phyloP scores from a whole-genome alignment of 2,888 invertebrate species.

The Strigamia transsilvanica region DNA sequence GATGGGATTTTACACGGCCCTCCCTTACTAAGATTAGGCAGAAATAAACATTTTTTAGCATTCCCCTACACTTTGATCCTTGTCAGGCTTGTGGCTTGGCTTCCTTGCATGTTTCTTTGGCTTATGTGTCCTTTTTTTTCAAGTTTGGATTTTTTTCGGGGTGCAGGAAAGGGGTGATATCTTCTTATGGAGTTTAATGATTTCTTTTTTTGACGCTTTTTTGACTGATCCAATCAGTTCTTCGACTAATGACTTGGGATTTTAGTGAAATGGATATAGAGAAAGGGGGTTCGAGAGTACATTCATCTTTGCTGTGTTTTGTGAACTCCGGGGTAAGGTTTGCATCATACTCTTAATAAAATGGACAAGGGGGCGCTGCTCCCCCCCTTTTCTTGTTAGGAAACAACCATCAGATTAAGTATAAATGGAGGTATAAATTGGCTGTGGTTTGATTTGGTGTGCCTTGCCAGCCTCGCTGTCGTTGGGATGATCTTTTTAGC shows the following conservation, averaged over 20 bases:
- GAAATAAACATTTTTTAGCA: slow-evolving; percentile 54
- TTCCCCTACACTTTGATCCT: slow-evolving; percentile 51
- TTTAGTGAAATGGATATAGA: no score
- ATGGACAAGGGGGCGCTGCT: no score
- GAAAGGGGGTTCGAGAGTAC: no score
- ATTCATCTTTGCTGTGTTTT: no score
- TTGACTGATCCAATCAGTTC: slow-evolving; percentile 13
- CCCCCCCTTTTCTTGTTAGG: no score
- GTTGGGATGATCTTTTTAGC: no score
- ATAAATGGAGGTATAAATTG: no score
- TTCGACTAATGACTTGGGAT: background rate
- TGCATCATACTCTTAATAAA: no score
- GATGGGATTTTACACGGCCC: slow-evolving; percentile 51
- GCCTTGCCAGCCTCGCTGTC: no score
- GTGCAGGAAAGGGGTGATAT: background rate
- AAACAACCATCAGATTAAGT: no score
- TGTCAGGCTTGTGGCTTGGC: slow-evolving; percentile 38
- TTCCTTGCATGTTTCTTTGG: slow-evolving; percentile 3
- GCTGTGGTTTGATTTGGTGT: no score
- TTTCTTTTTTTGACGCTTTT: slow-evolving; percentile 13
- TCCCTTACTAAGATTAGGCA: slow-evolving; percentile 52
- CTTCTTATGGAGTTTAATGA: slow-evolving; percentile 32
- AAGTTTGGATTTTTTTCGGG: background rate
- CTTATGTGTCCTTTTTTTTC: slow-evolving; percentile 7
- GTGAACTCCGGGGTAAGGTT: no score